Conservation (phyloP, 2,113 vertebrate species). For the Antennarius striatus region DNA sequence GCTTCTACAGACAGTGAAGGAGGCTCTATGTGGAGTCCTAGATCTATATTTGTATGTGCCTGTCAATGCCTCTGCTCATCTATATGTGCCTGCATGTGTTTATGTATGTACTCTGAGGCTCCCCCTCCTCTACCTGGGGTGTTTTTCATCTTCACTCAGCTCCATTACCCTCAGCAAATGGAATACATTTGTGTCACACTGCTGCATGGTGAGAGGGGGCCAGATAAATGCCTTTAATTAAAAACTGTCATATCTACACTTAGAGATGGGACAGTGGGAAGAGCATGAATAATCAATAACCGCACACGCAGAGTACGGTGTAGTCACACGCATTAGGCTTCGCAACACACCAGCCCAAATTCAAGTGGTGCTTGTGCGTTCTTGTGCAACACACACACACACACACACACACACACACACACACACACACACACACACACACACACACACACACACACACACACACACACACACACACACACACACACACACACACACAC, state of each 20-base stretch:
- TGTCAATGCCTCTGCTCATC: constrained; percentile 24
- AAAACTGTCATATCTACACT: constrained; percentile 81
- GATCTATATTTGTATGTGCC: constrained; percentile 29
- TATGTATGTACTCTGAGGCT: constrained; percentile 34
- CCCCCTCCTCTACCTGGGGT: constrained; percentile 49
- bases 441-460: background rate
- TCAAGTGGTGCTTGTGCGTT: background rate
- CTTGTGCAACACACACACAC: constrained; percentile 4
- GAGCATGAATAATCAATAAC: constrained; percentile 77
- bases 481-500: background rate
- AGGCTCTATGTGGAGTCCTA: background rate
- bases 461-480: constrained; percentile 4
- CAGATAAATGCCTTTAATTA: constrained; percentile 85
- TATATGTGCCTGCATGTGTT: constrained; percentile 9
- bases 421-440: constrained; percentile 7
- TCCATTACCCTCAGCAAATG: constrained; percentile 78
- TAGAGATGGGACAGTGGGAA: constrained; percentile 70
- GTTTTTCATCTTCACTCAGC: constrained; percentile 60
- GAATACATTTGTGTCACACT: constrained; percentile 80
- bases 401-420: background rate
- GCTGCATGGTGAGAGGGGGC: constrained; percentile 58
- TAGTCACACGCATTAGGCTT: constrained; percentile 6
- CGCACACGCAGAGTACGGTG: constrained; percentile 30
- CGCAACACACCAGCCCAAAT: background rate
- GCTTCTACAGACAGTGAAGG: constrained; percentile 7